These are phyloP conservation scores for Melipona bicolor DNA, from an alignment of 2,888 invertebrate species.

Conservation along the genomic window DNA sequence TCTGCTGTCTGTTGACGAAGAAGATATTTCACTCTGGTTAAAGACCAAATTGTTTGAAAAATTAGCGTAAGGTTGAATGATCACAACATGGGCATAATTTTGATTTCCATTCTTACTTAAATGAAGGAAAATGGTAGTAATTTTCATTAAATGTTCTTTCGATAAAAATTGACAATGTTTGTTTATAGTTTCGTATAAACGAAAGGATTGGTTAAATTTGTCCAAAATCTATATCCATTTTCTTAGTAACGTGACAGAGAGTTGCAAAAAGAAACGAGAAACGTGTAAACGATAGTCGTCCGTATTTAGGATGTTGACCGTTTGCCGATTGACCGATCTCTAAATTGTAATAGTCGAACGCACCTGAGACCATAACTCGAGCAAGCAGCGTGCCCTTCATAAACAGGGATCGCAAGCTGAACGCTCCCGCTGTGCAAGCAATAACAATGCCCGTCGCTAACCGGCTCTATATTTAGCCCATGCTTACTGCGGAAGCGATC, in stretches of 20 bases:
- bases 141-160: not conserved
- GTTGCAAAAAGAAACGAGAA: not conserved
- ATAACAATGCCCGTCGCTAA: slow-evolving; percentile 80
- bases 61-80: slow-evolving; percentile 3
- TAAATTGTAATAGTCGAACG: slow-evolving; percentile 75
- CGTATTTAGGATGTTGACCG: slow-evolving; percentile 51
- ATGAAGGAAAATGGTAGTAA: not conserved
- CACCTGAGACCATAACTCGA: slow-evolving; percentile 80
- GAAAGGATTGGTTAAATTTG: not conserved
- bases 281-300: slow-evolving; percentile 7
- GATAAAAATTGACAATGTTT: not conserved
- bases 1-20: slow-evolving; percentile 3
- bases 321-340: slow-evolving; percentile 70
- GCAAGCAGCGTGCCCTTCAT: slow-evolving; percentile 76
- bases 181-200: not conserved
- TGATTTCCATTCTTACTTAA: not conserved
- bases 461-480: slow-evolving; percentile 76
- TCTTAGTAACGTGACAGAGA: too few species aligned
- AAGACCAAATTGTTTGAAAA: not conserved
- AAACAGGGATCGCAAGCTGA: slow-evolving; percentile 77
- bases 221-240: not conserved
- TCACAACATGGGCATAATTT: not conserved
- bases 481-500: slow-evolving; percentile 72
- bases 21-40: slow-evolving; percentile 35
- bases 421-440: slow-evolving; percentile 78